Conservation (phyloP, 2,113 vertebrate species). For the Hystrix cristata region DNA sequence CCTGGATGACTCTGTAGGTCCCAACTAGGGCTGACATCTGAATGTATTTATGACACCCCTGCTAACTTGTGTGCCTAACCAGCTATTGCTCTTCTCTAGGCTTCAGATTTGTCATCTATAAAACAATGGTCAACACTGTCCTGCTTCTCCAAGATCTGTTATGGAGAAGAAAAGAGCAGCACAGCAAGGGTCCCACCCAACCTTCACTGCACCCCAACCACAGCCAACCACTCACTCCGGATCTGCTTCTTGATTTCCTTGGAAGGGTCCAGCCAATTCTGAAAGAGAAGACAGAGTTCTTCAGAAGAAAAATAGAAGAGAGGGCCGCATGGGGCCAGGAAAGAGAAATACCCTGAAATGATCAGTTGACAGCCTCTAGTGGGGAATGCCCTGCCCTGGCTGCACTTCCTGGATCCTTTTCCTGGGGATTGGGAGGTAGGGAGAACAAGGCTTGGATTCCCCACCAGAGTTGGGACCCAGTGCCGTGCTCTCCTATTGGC, state of each 20-base stretch:
- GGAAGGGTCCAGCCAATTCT: constrained; percentile 98
- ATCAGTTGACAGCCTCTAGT: background rate
- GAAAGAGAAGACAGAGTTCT: constrained; percentile 82
- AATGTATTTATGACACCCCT: background rate
- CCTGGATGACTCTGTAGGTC: background rate
- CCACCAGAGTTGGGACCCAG: background rate
- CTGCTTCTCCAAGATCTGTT: background rate
- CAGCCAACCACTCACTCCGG: constrained; percentile 93
- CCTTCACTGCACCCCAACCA: background rate
- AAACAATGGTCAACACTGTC: background rate
- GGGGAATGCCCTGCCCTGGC: background rate
- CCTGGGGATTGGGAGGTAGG: background rate
- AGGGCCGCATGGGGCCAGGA: background rate
- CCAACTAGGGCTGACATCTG: background rate
- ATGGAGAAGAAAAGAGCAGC: background rate
- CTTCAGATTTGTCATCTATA: background rate
- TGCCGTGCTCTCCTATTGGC: background rate
- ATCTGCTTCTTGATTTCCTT: constrained; percentile 99
- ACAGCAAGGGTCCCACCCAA: background rate
- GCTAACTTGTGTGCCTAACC: background rate
- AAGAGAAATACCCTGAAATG: background rate
- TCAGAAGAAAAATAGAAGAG: constrained; percentile 55
- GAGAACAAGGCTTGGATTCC: background rate
- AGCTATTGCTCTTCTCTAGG: background rate
- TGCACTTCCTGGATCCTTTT: background rate